Base-by-base conservation (phyloP, 2,797 vertebrate species). In the Sus cebifrons region DNA sequence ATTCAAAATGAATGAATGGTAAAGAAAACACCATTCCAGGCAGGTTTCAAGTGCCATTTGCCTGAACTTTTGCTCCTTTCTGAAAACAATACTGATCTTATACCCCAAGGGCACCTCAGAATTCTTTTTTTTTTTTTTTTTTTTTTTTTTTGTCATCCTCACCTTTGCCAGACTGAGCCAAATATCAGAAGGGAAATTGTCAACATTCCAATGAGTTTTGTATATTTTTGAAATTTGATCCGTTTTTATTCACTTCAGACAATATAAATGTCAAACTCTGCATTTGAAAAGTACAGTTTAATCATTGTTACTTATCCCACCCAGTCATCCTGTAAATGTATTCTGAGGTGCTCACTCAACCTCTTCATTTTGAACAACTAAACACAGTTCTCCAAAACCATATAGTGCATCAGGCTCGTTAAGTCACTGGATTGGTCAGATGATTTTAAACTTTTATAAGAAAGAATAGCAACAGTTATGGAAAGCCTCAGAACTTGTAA, bases 221-320 rank as follows among this genome's bases (percentile, higher is more conserved):
- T 75, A 60, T 40, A 78, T 56, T 97, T 96, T 89, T 77, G 87
- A 95, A 97, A 93, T 65, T 25, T 29, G 54, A 92, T 89, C 49
- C 60, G 54, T 91, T 95, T 94, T 94, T 82, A 81, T 82, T 96
- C 86, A 86, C 20, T 81, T 73, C 15, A 64, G 25, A 29, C 15
- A 52, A 75, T 44, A 70, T 52, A 77, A 94, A 97, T 81, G 85
- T 96, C 94, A 92, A 88, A 88, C 17, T 96, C 65, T 86, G n/a
- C 36, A 58, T 86, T 91, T 96, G 90, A 96, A 79, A 96, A 90
- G 56, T 68, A 64, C 8, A 32, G 29, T 65, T 79, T 32, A 86
- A 27, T 86, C 11, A 18, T 52, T n/a, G 84, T 77, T 86, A 64
- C 49, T 86, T 84, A 84, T 74, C 58, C 29, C 32, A 32, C 29